Percentiles rank a stretch among this genome's conserved stretches.
Conservation (phyloP, 2,797 vertebrate species). For the Hoplostethus mediterraneus region DNA sequence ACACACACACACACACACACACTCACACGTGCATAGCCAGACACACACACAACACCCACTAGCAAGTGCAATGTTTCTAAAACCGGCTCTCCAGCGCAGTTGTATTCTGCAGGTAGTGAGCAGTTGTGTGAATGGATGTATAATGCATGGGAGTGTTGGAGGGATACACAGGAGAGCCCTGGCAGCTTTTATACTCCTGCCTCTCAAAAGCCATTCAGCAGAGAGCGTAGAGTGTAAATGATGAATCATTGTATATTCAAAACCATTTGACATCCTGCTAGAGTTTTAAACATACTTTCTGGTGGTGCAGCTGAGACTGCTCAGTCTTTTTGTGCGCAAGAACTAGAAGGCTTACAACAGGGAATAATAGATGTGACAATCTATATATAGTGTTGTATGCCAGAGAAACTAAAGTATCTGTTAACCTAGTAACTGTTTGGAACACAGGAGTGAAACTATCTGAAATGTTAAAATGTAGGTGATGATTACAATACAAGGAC, state of each 20-base stretch:
- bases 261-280: constrained; percentile 51
- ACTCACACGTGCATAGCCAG: constrained; percentile 14
- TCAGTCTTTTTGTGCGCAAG: constrained; percentile 3
- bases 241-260: constrained; percentile 72
- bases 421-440: neutral
- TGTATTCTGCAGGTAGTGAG: constrained; percentile 29
- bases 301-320: constrained; percentile 46
- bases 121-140: constrained; percentile 53
- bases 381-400: neutral
- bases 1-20: constrained; percentile 22
- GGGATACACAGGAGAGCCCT: constrained; percentile 53
- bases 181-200: constrained; percentile 42
- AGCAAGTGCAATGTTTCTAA: constrained; percentile 25
- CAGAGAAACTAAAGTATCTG: neutral
- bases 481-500: neutral
- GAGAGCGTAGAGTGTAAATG: constrained; percentile 27
- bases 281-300: constrained; percentile 44
- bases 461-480: too few relatives aligned
- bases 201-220: constrained; percentile 51
- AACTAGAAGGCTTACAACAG: neutral
- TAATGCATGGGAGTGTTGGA: constrained; percentile 39
- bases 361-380: constrained; percentile 17
- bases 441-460: neutral
- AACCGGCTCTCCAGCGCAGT: constrained; percentile 14
- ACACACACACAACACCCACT: constrained; percentile 20